These are phyloP conservation scores for Drosophila longiperda DNA, from an alignment of 2,888 invertebrate genomes.

Conservation along the genomic window DNA sequence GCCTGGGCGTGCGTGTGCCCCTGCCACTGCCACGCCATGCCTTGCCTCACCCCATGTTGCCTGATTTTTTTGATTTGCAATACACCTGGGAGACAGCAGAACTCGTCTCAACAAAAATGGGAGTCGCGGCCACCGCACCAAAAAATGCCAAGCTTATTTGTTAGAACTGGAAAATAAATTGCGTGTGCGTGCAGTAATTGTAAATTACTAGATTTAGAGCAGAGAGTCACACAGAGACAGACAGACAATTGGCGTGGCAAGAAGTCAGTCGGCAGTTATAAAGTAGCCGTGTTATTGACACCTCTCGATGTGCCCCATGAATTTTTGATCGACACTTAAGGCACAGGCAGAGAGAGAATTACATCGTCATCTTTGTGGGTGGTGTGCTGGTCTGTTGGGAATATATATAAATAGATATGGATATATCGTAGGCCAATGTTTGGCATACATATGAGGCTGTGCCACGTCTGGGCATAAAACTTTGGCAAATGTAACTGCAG, in stretches of 20 bases:
- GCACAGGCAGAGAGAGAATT: slow-evolving; percentile 12
- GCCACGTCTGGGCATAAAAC: slow-evolving; percentile 4
- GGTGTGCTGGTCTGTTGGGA: slow-evolving; percentile 23
- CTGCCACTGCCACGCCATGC: slow-evolving; percentile 3
- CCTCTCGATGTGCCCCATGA: slow-evolving; percentile 56
- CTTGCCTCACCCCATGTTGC: slow-evolving; percentile 40
- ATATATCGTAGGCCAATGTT: slow-evolving; percentile 13
- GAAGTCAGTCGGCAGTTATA: slow-evolving; percentile 27
- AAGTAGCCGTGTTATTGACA: slow-evolving; percentile 66
- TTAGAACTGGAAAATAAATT: slow-evolving; percentile 82
- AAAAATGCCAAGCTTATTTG: slow-evolving; percentile 73
- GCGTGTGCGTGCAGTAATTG: slow-evolving; percentile 84
- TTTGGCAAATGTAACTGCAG: slow-evolving; percentile 8
- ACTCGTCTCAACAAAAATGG: neutral
- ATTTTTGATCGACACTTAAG: slow-evolving; percentile 66
- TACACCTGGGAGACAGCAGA: slow-evolving; percentile 81
- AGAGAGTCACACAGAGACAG: neutral
- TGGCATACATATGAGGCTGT: slow-evolving; percentile 19
- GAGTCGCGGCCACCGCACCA: slow-evolving; percentile 19
- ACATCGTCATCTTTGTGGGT: slow-evolving; percentile 21
- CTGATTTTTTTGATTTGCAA: slow-evolving; percentile 84
- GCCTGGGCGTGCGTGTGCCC: slow-evolving; percentile 74
- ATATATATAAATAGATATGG: neutral
- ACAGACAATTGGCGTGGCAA: slow-evolving; percentile 1
- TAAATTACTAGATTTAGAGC: slow-evolving; percentile 70